phyloP scores from a whole-genome alignment of 2,888 invertebrate genomes.

The Actias luna region DNA sequence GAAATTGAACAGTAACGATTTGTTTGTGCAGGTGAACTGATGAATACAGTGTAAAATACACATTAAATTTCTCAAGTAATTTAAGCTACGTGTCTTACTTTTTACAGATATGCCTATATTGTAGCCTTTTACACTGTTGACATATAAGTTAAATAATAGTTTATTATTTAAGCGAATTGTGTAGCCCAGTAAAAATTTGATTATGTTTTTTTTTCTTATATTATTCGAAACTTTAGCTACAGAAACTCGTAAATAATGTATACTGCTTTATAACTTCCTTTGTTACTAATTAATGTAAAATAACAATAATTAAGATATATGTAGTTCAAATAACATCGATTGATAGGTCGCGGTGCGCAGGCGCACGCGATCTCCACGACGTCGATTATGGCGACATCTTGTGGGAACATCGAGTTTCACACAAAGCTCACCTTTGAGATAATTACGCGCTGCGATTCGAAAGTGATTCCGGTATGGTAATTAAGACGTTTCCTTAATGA shows the following conservation, averaged over 20 bases:
- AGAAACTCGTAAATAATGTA: too few relatives aligned
- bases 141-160: too few relatives aligned
- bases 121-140: too few relatives aligned
- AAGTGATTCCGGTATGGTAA: conserved; percentile 5
- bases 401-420: conserved; percentile 46
- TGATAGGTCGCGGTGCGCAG: not conserved
- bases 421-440: conserved; percentile 32
- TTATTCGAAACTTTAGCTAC: too few relatives aligned
- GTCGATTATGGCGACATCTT: conserved; percentile 36
- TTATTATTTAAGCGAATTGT: too few relatives aligned
- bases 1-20: conserved; percentile 6
- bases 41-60: conserved; percentile 25
- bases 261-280: too few relatives aligned
- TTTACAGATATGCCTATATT: too few relatives aligned
- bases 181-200: too few relatives aligned
- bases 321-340: not conserved
- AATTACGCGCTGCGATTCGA: conserved; percentile 26
- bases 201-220: too few relatives aligned
- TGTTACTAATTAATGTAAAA: too few relatives aligned
- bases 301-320: not conserved
- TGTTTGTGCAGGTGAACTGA: conserved; percentile 29
- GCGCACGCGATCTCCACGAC: conserved; percentile 29
- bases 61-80: not conserved
- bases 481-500: conserved; percentile 11
- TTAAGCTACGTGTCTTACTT: not conserved